These are phyloP conservation scores for Steromphala cineraria DNA, from an alignment of 2,888 invertebrate species.

Conservation along the genomic window DNA sequence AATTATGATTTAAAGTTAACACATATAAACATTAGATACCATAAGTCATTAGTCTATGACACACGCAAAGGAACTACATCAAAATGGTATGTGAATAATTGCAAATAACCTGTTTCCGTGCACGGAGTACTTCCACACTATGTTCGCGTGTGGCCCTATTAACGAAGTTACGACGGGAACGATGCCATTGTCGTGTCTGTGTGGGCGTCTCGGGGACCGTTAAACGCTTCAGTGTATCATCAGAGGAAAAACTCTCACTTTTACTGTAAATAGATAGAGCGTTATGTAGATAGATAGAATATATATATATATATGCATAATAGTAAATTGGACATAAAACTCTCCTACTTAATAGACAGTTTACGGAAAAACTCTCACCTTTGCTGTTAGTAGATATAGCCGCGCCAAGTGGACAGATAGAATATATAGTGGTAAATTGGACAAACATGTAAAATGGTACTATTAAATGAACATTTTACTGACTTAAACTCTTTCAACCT, in stretches of 20 bases:
- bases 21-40: too few relatives aligned
- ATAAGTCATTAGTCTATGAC: too few relatives aligned
- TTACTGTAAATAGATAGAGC: not conserved
- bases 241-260: not conserved
- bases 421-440: too few relatives aligned
- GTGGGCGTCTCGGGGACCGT: conserved; percentile 9
- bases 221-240: conserved; percentile 3
- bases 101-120: conserved; percentile 55
- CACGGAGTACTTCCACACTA: conserved; percentile 52
- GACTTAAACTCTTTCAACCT: not conserved
- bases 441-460: too few relatives aligned
- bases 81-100: not conserved
- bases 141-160: conserved; percentile 41
- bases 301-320: too few relatives aligned
- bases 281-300: too few relatives aligned
- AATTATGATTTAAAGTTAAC: not conserved
- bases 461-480: too few relatives aligned
- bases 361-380: not conserved
- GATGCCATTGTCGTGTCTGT: conserved; percentile 29
- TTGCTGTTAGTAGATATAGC: not conserved
- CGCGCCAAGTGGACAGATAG: too few relatives aligned
- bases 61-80: too few relatives aligned
- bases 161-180: conserved; percentile 34
- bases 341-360: too few relatives aligned
- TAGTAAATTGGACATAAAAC: too few relatives aligned